Percentiles rank a stretch among this genome's conserved stretches.
phyloP scores from a whole-genome alignment of 2,113 vertebrate species.

The Lepus americanus region DNA sequence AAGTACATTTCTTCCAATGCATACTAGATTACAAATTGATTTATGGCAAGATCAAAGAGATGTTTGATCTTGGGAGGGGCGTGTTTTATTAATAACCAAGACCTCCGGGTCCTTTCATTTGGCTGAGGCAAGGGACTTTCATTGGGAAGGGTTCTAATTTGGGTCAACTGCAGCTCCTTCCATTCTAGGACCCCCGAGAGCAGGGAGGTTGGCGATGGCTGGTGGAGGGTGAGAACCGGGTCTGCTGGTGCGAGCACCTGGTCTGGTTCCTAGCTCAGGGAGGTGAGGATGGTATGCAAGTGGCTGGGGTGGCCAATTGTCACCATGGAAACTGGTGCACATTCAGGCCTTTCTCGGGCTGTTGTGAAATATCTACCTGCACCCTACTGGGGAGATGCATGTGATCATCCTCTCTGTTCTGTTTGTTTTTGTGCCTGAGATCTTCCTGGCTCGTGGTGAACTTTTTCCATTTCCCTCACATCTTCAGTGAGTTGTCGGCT shows the following conservation, averaged over 20 bases:
- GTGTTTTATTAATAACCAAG: conserved; percentile 35
- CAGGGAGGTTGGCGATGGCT: neutral
- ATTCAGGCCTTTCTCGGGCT: neutral
- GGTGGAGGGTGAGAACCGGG: neutral
- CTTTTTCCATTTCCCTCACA: neutral
- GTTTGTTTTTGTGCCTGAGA: neutral
- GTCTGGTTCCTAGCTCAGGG: neutral
- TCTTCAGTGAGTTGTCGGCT: neutral
- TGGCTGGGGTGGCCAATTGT: neutral
- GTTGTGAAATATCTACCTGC: neutral
- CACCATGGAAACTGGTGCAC: neutral
- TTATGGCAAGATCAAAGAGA: neutral
- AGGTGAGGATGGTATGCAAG: neutral
- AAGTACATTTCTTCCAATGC: neutral
- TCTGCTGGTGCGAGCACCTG: neutral
- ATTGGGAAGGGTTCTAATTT: neutral
- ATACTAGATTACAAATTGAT: neutral
- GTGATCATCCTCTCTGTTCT: neutral
- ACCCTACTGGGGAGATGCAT: neutral
- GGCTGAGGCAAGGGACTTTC: neutral
- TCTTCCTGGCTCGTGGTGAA: neutral
- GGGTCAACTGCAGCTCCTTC: neutral
- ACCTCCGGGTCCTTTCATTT: neutral
- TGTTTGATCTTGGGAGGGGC: conserved; percentile 15
- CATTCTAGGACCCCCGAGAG: neutral